These are phyloP conservation scores for Temnothorax unifasciatus DNA, from an alignment of 2,888 invertebrate species.

Conservation along the genomic window DNA sequence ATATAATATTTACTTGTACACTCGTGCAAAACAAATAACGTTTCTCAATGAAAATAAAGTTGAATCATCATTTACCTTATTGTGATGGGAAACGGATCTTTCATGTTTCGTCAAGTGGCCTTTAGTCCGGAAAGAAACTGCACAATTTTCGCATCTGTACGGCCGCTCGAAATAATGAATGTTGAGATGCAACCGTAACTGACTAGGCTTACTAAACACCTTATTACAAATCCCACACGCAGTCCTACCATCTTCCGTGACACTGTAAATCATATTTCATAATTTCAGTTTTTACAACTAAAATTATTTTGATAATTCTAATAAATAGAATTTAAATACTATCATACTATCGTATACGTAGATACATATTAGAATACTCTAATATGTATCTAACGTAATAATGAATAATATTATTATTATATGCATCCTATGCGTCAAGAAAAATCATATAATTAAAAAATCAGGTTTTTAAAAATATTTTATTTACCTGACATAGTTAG, in stretches of 20 bases:
- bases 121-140: constrained; percentile 94
- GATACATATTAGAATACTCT: background rate
- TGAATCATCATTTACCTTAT: constrained; percentile 89
- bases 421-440: background rate
- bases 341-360: background rate
- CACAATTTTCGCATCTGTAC: constrained; percentile 96
- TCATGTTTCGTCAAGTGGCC: constrained; percentile 98
- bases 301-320: constrained; percentile 4
- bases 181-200: constrained; percentile 96
- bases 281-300: constrained; percentile 69
- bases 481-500: constrained; percentile 84
- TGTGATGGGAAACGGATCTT: constrained; percentile 96
- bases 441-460: background rate
- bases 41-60: constrained; percentile 6
- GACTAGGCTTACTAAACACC: constrained; percentile 96
- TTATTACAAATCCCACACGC: constrained; percentile 96
- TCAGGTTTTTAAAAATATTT: background rate
- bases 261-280: constrained; percentile 82
- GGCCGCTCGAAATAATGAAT: constrained; percentile 98
- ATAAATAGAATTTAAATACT: background rate
- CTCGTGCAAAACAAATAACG: background rate
- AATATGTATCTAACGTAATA: constrained; percentile 3
- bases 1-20: background rate
- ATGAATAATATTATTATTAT: background rate
- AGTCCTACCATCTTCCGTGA: constrained; percentile 92